Conservation (phyloP, 2,797 vertebrate species). For the Anableps anableps region DNA sequence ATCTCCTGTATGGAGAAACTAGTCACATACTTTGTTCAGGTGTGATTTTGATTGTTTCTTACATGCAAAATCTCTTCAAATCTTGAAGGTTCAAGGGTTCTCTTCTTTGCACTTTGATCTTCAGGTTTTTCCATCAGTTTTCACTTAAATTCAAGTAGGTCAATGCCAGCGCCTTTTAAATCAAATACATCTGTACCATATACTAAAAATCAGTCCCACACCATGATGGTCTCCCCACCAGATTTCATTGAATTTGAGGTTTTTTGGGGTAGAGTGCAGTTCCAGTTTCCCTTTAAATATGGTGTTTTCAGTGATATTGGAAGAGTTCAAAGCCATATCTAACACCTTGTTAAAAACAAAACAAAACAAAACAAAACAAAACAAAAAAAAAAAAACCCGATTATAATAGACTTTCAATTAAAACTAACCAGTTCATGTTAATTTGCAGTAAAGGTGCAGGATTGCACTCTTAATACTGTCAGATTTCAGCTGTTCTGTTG, state of each 20-base stretch:
- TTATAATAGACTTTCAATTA: background rate
- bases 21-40: background rate
- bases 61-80: background rate
- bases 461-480: background rate
- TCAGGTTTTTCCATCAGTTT: background rate
- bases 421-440: background rate
- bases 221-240: background rate
- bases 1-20: background rate
- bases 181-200: background rate
- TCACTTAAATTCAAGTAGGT: background rate
- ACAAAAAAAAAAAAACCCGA: too few relatives aligned
- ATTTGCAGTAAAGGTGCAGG: background rate
- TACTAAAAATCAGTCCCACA: background rate
- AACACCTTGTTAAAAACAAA: background rate
- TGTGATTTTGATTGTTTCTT: background rate
- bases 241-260: background rate
- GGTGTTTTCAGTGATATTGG: background rate
- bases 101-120: background rate
- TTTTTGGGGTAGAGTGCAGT: background rate
- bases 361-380: too few relatives aligned
- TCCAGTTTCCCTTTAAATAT: background rate
- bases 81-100: background rate
- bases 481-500: background rate
- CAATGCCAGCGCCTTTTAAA: too few relatives aligned
- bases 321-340: too few relatives aligned